Evolutionary conservation across 35 echinoderm and acorn worm species (phyloP), one percentile per base, ranked within the genome.

Genomic region (Acanthaster planci): DNA sequence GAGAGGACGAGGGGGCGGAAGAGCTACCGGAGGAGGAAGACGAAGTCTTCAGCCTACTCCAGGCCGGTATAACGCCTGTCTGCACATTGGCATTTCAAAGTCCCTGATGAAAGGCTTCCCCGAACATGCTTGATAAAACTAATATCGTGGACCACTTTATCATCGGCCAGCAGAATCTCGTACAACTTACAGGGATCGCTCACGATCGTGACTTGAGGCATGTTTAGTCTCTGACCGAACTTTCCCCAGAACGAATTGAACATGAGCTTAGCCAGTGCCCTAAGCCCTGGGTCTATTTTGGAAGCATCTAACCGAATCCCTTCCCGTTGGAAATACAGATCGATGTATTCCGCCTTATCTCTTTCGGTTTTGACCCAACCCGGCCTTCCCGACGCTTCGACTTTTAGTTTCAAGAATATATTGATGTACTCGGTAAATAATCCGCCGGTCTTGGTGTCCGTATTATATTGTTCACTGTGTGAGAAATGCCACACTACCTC

Each of bases 401-500:
- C 84, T 67, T 92, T 86, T 6, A 92, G 34, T 37, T 87, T 86
- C 21, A 92, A 38, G 60, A 92, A 92, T 3, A 56, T 87, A 60
- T 87, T 90, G 18, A 93, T 86, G 76, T 89, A 93, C 7, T 76
- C 55, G 6, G 92, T 86, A 21, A 93, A 93, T 31, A 82, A 39
- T 10, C 91, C 82, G 8, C 85, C 91, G 18, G 77, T 50, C 40
- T 86, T 18, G 4, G 78, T 90, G 5, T 55, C 42, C 23, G 78
- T 77, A 40, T 94, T 51, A 37, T 90, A 94, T 18, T n/a, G n/a
- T n/a, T 79, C 42, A 7, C 67, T 81, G 15, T 90, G 9, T 7
- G 78, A 18, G 52, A 89, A 93, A 76, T 93, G 92, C 92, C 86
- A 93, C 2, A 93, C 92, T 19, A 88, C 87, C 42, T 94, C 87